Evolutionary conservation across 2,888 invertebrate genomes (phyloP).

Genomic region (Epistrophe grossulariae): DNA sequence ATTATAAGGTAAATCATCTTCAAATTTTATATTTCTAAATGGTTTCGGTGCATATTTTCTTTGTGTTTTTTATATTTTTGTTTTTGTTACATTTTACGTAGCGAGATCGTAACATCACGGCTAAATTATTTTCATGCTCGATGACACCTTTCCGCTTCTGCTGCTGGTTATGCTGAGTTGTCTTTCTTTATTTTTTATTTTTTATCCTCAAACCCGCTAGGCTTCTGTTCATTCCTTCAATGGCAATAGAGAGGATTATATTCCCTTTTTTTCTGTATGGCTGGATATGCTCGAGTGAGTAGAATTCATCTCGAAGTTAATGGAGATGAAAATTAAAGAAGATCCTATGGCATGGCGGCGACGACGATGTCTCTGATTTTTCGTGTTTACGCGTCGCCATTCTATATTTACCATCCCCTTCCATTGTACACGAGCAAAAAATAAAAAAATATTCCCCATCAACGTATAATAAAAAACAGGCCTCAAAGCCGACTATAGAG

Average conservation of each 20-base stretch:
- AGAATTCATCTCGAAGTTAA: constrained; percentile 75
- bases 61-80: constrained; percentile 22
- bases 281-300: constrained; percentile 72
- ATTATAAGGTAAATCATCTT: background rate
- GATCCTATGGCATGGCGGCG: constrained; percentile 53
- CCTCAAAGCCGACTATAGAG: constrained; percentile 5
- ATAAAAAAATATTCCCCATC: constrained; percentile 7
- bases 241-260: constrained; percentile 65
- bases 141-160: constrained; percentile 79
- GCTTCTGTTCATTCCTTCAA: constrained; percentile 27
- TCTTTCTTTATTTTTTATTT: constrained; percentile 28
- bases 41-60: background rate
- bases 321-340: constrained; percentile 76
- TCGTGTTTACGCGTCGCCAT: constrained; percentile 58
- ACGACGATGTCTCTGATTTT: constrained; percentile 70
- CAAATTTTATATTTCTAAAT: background rate
- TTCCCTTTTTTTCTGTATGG: constrained; percentile 68
- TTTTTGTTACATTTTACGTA: constrained; percentile 67
- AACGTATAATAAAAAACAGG: constrained; percentile 31
- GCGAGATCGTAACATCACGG: constrained; percentile 82
- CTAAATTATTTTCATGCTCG: constrained; percentile 82
- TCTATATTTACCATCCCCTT: constrained; percentile 23
- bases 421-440: background rate
- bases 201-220: constrained; percentile 12
- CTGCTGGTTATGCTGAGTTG: constrained; percentile 54